phyloP scores from a whole-genome alignment of 92 coral and sea anemone species.

The Plumapathes pennacea region DNA sequence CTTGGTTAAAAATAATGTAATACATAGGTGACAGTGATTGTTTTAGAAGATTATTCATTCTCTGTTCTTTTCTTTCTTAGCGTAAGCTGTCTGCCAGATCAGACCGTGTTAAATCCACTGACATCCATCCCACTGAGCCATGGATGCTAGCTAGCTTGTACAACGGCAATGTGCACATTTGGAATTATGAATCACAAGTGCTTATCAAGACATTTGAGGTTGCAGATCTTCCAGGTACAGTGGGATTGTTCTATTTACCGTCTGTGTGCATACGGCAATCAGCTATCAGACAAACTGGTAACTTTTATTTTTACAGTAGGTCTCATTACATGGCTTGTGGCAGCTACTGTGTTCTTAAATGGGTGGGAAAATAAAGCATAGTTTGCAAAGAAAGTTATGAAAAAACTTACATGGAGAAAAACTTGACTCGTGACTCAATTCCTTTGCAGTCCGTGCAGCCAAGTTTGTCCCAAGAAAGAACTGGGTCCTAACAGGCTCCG shows the following conservation, averaged over 20 bases:
- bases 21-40: too few relatives aligned
- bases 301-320: too few relatives aligned
- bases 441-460: constrained; percentile 77
- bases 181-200: constrained; percentile 97
- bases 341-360: too few relatives aligned
- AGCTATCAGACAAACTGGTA: too few relatives aligned
- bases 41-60: too few relatives aligned
- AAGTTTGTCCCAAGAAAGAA: constrained; percentile 96
- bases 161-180: constrained; percentile 96
- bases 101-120: constrained; percentile 97
- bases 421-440: background rate
- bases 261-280: too few relatives aligned
- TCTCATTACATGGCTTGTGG: too few relatives aligned
- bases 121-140: constrained; percentile 94
- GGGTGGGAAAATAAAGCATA: too few relatives aligned
- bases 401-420: background rate
- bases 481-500: constrained; percentile 99
- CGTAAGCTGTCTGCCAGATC: constrained; percentile 99
- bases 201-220: constrained; percentile 99
- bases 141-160: constrained; percentile 99
- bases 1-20: too few relatives aligned
- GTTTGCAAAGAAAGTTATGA: too few relatives aligned
- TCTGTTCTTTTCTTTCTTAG: constrained; percentile 44
- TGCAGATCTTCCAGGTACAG: constrained; percentile 94
- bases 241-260: background rate